phyloP scores from a whole-genome alignment of 1,140 invertebrate species.

The Trialeurodes vaporariorum region DNA sequence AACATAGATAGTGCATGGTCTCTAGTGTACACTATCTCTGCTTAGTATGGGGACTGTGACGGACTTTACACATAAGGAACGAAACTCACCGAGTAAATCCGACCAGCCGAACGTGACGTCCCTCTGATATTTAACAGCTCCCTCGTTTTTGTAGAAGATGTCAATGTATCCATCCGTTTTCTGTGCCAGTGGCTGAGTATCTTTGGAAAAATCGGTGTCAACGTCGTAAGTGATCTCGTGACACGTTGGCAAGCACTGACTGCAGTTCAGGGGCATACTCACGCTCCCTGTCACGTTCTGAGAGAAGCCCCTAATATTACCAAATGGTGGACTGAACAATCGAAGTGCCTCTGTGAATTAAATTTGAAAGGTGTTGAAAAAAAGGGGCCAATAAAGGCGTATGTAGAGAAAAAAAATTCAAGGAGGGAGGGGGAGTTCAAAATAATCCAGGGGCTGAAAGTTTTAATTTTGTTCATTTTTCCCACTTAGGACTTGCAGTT shows the following conservation, averaged over 20 bases:
- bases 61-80: too few relatives aligned
- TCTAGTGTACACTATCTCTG: too few relatives aligned
- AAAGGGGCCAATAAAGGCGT: too few relatives aligned
- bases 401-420: too few relatives aligned
- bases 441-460: too few relatives aligned
- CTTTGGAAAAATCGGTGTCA: conserved; percentile 21
- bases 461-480: too few relatives aligned
- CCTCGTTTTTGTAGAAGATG: conserved; percentile 25
- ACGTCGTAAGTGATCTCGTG: conserved; percentile 25
- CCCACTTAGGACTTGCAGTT: too few relatives aligned
- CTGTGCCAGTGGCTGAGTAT: conserved; percentile 18
- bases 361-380: too few relatives aligned
- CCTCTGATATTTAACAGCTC: conserved; percentile 27
- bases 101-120: conserved; percentile 28
- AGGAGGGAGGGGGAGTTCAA: too few relatives aligned
- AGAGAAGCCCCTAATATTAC: conserved; percentile 19
- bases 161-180: conserved; percentile 22
- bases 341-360: conserved; percentile 19
- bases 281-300: conserved; percentile 8
- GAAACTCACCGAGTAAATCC: conserved; percentile 23
- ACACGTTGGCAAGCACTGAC: conserved; percentile 25
- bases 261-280: conserved; percentile 22
- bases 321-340: conserved; percentile 23
- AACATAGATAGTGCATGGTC: too few relatives aligned
- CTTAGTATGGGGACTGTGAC: too few relatives aligned